These are phyloP conservation scores for Aphidoletes aphidimyza DNA, from an alignment of 2,888 invertebrate species.

Conservation along the genomic window DNA sequence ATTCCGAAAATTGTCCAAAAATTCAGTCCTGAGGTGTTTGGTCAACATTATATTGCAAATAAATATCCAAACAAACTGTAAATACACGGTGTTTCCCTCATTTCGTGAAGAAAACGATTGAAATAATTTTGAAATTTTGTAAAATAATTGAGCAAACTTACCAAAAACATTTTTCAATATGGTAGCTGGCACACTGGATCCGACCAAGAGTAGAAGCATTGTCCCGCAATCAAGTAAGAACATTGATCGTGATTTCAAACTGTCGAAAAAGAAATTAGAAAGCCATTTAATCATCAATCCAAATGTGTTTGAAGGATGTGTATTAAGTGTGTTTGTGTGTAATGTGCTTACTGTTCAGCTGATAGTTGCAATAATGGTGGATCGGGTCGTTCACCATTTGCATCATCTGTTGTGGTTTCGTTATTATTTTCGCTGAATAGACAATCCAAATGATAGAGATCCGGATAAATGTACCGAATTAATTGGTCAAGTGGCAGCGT, in stretches of 20 bases:
- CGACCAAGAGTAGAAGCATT: conserved; percentile 83
- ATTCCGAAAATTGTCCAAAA: too few relatives aligned
- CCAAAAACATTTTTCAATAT: conserved; percentile 80
- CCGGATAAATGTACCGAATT: conserved; percentile 89
- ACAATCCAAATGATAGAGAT: conserved; percentile 87
- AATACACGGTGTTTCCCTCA: too few relatives aligned
- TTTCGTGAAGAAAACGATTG: background rate
- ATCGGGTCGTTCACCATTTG: conserved; percentile 67
- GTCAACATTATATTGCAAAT: background rate
- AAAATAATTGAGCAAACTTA: conserved; percentile 57
- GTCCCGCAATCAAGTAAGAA: conserved; percentile 92
- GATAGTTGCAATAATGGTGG: conserved; percentile 88
- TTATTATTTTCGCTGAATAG: conserved; percentile 69
- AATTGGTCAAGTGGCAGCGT: conserved; percentile 82
- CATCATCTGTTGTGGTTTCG: conserved; percentile 63
- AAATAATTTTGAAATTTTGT: background rate
- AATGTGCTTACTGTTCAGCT: conserved; percentile 74
- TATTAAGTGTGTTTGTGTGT: background rate
- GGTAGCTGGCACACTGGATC: conserved; percentile 78
- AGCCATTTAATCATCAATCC: background rate
- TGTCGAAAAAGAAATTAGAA: conserved; percentile 62
- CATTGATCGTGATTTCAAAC: conserved; percentile 85
- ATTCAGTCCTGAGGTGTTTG: too few relatives aligned
- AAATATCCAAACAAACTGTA: background rate
- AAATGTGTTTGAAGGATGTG: background rate